Evolutionary conservation across 2,888 invertebrate species (phyloP), one percentile per base, ranked within the genome.

Genomic region (Seira sanloemensis): DNA sequence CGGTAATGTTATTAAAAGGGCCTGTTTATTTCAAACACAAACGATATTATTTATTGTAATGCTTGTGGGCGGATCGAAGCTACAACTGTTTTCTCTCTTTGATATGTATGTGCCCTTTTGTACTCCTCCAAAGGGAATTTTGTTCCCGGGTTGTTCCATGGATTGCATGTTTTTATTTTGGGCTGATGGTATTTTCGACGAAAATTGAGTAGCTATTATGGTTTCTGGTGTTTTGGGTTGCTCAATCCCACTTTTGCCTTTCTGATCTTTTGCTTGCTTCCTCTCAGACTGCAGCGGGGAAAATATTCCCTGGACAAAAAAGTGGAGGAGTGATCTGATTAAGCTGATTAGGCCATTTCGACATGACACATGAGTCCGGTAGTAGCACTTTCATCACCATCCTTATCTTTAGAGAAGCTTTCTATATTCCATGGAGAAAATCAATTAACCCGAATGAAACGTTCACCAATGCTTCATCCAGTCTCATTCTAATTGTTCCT

Each of bases 271-370:
- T 50, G 50, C 50, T 16, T 7, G n/a, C n/a, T n/a, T n/a, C n/a
- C n/a, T n/a, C n/a, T n/a, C n/a, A n/a, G n/a, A n/a, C n/a, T n/a
- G 50, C 12, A 12, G 50, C 50, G n/a, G 16, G 50, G 50, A 50
- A 50, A 50, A n/a, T n/a, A n/a, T 50, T 50, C 50, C 50, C 50
- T 71, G 23, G 54, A 54, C 50, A 46, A 66, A 37, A 65, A 26
- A 50, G n/a, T 12, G 50, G 58, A 16, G 27, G 58, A n/a, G 65
- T 79, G 66, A 74, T 74, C 26, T 69, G 75, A 69, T 75, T 81
- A 75, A 75, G 75, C 76, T 75, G 75, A 81, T 81, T 71, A 65
- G 54, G 62, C 50, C 71, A 65, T 62, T 81, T 50, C 50, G 16
- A 16, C 16, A 50, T 65, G 75, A 65, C 54, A 80, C 74, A 80